Base-by-base conservation (phyloP, 2,888 invertebrate species). In the Digitonthophagus gazella region DNA sequence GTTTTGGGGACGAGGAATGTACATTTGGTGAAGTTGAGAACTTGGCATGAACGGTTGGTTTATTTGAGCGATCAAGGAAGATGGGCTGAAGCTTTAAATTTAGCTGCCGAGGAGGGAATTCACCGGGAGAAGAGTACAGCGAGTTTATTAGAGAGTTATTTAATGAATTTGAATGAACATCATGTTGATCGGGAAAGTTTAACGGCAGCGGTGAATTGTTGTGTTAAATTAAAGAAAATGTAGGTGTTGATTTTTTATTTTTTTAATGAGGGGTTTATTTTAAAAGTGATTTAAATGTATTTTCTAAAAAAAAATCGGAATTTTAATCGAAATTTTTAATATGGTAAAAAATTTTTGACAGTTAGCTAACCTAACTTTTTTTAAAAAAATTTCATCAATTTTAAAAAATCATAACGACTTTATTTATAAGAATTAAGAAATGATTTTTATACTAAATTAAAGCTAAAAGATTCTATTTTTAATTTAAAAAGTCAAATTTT, bases 31-130 rank as follows among this genome's bases (percentile, higher is more conserved):
- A 87, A 86, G 63, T 85, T 88, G 44, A 81, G 91, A 71, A 87
- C 88, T 0, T 91, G 90, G 90, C 88, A 87, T 28, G 91, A 91
- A 77, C 83, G 91, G 70, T 83, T 91, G 28, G 84, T 87, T 68
- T 89, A 89, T 78, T 81, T 91, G 76, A 87, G 88, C 61, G 85
- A 86, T 64, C 85, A 86, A 74, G 86, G 86, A 69, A 78, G 86
- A 55, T 87, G 87, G 87, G 80, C 85, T 8, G 87, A 87, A 74
- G 87, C 87, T 3, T 82, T 87, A 54, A 85, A 86, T 75, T 76
- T 87, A 66, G 87, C 87, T 0, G 81, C 87, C 0, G 86, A 86
- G 71, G 86, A 85, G 80, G 75, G 85, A 75, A 1, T 78, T 75
- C 70, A 82, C 80, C 75, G 80, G 74, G 77, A 86, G 80, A 78